Percentiles rank a stretch among this genome's conserved stretches.
phyloP scores from a whole-genome alignment of 2,888 invertebrate genomes.

The Apodemia zela region DNA sequence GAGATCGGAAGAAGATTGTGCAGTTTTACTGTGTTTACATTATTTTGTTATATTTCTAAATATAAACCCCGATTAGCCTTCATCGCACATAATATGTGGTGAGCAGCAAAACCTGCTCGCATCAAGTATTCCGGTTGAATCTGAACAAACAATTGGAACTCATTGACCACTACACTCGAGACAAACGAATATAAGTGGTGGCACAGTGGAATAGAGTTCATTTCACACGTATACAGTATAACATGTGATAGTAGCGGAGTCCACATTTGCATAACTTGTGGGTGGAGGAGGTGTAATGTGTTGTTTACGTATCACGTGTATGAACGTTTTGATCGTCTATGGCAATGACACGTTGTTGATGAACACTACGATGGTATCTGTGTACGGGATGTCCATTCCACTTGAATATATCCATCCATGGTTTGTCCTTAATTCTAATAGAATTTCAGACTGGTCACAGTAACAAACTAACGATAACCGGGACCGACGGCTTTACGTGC shows the following conservation, averaged over 20 bases:
- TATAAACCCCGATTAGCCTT: neutral
- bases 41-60: neutral
- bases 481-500: no score
- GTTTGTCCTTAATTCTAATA: no score
- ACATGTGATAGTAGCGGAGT: no score
- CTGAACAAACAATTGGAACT: constrained; percentile 3
- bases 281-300: neutral
- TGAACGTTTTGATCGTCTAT: neutral
- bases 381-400: no score
- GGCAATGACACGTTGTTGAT: neutral
- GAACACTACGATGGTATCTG: no score
- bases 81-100: neutral
- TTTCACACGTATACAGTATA: no score
- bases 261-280: no score
- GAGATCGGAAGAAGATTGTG: no score
- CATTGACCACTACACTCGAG: neutral
- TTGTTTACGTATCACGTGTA: neutral
- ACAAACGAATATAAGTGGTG: neutral
- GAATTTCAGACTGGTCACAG: no score
- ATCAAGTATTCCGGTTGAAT: constrained; percentile 6
- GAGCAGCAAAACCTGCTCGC: neutral
- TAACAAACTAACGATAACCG: no score
- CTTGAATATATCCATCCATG: no score
- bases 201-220: neutral
- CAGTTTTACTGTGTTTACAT: neutral